Percentiles rank a stretch among this genome's conserved stretches.
phyloP scores from a whole-genome alignment of 37 sponge, comb jelly and placozoan genomes.

The Bolinopsis microptera region DNA sequence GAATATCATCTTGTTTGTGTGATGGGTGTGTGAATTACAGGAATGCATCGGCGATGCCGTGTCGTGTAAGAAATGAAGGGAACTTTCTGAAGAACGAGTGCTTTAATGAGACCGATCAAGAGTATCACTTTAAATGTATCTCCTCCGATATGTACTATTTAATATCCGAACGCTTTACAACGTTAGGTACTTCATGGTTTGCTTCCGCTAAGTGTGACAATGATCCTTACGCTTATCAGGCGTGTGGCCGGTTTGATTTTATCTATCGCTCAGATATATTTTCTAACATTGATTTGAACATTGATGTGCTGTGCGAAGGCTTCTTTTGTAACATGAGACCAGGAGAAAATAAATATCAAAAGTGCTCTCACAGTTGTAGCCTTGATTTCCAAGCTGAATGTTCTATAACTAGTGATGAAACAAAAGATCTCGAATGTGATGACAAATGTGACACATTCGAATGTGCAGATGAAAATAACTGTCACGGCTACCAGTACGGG shows the following conservation, averaged over 20 bases:
- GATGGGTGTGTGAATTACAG: too few species aligned
- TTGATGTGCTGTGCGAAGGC: background rate
- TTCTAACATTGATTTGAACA: too few species aligned
- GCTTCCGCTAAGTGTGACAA: background rate
- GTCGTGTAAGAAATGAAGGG: too few species aligned
- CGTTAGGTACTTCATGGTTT: background rate
- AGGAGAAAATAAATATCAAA: background rate
- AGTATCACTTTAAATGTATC: background rate
- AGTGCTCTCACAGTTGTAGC: background rate
- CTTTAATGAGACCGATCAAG: background rate
- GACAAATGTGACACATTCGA: background rate
- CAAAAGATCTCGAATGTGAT: background rate
- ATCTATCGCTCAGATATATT: background rate
- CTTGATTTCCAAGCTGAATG: background rate
- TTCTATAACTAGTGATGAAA: background rate
- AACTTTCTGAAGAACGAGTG: background rate
- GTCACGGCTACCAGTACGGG: background rate
- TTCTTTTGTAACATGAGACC: background rate
- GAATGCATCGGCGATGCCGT: too few species aligned
- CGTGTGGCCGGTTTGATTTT: background rate
- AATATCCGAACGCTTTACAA: background rate
- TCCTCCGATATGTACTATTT: background rate
- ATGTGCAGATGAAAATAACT: background rate
- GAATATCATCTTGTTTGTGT: too few species aligned
- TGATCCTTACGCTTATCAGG: background rate